These are phyloP conservation scores for Rynchops niger DNA, from an alignment of 2,113 vertebrate species.

Conservation along the genomic window DNA sequence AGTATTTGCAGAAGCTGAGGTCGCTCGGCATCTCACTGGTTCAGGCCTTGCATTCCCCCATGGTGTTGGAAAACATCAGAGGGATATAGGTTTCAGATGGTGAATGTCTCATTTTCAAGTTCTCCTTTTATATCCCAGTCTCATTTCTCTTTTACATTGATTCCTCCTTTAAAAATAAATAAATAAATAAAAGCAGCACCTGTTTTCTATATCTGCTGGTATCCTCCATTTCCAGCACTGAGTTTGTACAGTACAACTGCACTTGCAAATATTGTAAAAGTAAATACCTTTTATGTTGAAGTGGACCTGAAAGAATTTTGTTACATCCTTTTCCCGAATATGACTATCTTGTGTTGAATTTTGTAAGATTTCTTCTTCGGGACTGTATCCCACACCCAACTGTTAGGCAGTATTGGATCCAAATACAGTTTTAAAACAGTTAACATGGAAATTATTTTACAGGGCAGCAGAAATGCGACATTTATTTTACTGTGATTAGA, in stretches of 20 bases:
- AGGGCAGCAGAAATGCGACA: neutral
- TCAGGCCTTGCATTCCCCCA: neutral
- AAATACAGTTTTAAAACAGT: neutral
- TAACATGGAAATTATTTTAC: neutral
- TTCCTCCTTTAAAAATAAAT: neutral
- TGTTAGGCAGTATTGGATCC: neutral
- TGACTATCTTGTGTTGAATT: neutral
- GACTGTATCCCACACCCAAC: neutral
- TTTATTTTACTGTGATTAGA: neutral
- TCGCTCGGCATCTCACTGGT: neutral
- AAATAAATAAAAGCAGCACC: neutral
- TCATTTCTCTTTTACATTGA: neutral
- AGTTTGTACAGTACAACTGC: neutral
- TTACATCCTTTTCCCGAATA: neutral
- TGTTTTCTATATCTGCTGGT: neutral
- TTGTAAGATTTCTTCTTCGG: neutral
- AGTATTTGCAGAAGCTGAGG: neutral
- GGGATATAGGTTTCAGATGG: neutral
- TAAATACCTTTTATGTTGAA: neutral
- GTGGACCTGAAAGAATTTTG: neutral
- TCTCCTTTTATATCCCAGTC: neutral
- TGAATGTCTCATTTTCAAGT: neutral
- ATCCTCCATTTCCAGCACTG: neutral
- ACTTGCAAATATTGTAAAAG: neutral
- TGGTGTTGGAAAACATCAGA: neutral